Evolutionary conservation across 2,888 invertebrate genomes (phyloP).

Genomic region (Muschampia plurimacula): DNA sequence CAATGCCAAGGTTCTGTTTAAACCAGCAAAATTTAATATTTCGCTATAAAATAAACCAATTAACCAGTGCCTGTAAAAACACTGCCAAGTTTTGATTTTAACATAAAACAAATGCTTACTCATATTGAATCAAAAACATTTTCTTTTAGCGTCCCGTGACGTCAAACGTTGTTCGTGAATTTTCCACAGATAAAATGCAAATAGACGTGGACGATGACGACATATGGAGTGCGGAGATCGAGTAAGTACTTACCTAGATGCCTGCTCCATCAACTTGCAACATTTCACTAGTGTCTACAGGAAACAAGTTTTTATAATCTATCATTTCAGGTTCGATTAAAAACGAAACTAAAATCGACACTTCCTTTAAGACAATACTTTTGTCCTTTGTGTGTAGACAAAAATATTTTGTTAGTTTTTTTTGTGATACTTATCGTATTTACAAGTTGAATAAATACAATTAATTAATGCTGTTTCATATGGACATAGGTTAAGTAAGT

Average conservation of each 20-base stretch:
- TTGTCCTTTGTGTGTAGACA: too few species aligned
- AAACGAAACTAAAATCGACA: too few species aligned
- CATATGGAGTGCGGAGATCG: slow-evolving; percentile 66
- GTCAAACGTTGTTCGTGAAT: slow-evolving; percentile 38
- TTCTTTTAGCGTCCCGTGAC: slow-evolving; percentile 41
- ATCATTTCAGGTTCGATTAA: background rate
- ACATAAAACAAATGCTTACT: slow-evolving; percentile 34
- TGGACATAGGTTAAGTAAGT: too few species aligned
- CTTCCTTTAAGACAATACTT: too few species aligned
- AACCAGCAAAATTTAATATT: slow-evolving; percentile 22
- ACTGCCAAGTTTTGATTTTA: slow-evolving; percentile 31
- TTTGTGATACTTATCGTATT: too few species aligned
- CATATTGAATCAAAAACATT: slow-evolving; percentile 35
- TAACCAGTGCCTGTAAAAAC: slow-evolving; percentile 27
- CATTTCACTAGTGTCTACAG: background rate
- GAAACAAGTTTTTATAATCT: too few species aligned
- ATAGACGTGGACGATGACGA: slow-evolving; percentile 57
- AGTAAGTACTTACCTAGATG: slow-evolving; percentile 62
- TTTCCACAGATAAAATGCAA: slow-evolving; percentile 47
- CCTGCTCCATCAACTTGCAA: slow-evolving; percentile 10
- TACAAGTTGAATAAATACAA: too few species aligned
- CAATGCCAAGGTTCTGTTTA: slow-evolving; percentile 20
- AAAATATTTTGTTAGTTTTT: too few species aligned
- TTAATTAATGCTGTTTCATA: too few species aligned
- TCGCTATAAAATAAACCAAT: slow-evolving; percentile 8